Base-by-base conservation (phyloP, 37 sponge, comb jelly and placozoan genomes). In the Hexactinellida sp. region DNA sequence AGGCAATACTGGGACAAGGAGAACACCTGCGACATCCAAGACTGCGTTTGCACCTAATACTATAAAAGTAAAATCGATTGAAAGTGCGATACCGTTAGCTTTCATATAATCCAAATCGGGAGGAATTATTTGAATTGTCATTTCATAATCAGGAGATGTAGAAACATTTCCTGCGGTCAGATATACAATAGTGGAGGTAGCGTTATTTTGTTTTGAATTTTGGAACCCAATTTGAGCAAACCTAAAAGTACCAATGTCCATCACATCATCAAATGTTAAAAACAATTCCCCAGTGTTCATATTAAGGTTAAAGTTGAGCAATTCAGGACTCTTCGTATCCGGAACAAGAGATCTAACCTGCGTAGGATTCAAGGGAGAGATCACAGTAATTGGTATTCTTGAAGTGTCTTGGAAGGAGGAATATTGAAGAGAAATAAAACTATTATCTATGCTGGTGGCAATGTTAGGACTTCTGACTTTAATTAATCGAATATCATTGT, bases 221-320 rank as follows among this genome's bases (percentile, higher is more conserved):
- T 95, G 96, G 24, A 95, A 38, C n/a, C 83, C 82, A 25, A 95
- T 84, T 38, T 82, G 89, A 24, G 55, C 36, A n/a, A 90, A 88
- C 28, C 7, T 32, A 9, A 89, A 47, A 47, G 90, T 86, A 13
- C 37, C 38, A 7, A 84, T 38, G 51, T 93, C 85, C 39, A 95
- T 93, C 23, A 93, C 89, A 89, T 95, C 96, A 88, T 92, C 87
- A 83, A 95, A 95, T 23, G 92, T 91, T 13, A 95, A 38, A 7
- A 30, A 41, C 5, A 95, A 86, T 34, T 85, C 30, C 0, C 92
- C 92, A 51, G 39, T 47, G 51, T 95, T 85, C 32, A 93, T 38
- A 54, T 95, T 93, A 3, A 95, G 54, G 36, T 83, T 36, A 54
- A 88, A 95, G 36, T 55, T 55, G 1, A 54, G 37, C 23, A 95